Evolutionary conservation across 1,140 invertebrate genomes (phyloP), one percentile per base, ranked within the genome.

Genomic region (Pseudomyrmex flavicornis): DNA sequence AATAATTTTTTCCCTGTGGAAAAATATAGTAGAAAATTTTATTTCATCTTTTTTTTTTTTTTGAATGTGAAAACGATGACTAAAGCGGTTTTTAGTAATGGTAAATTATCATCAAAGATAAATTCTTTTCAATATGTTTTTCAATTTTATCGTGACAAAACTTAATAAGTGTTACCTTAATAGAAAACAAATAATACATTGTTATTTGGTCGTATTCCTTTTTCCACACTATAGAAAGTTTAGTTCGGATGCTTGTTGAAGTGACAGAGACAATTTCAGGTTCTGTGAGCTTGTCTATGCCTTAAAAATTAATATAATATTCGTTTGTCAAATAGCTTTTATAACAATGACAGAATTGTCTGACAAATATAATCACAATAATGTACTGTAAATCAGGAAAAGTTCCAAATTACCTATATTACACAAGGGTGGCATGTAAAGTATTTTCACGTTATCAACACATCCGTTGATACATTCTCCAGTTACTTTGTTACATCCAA

Each of bases 391-490:
- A 10, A 9, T n/a, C 1, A 44, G 26, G 44, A 46, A 13, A 17
- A 9, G 65, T 35, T 2, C 0, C 0, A 35, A 35, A 35, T 66
- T 89, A 90, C 90, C 84, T 62, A 2, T 62, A 73, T 86, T 65
- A 61, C 90, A 90, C 3, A 75, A 72, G 1, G 88, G 90, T 10
- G 83, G 79, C 22, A 89, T 0, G 15, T 85, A 63, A 66, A 73
- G 62, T 54, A n/a, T 62, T 9, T 17, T 7, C 0, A 13, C 2
- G 12, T 61, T 69, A 0, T 85, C 9, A 35, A 7, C 35, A n/a
- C 90, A 90, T 4, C 82, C 79, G 0, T 2, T 0, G 2, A 0
- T 4, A 54, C 90, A 91, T 0, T 8, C 0, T 20, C 90, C 90
- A 3, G 82, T 88, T 46, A 35, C 20, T 35, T 10, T 13, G 44